Base-by-base conservation (phyloP, 2,113 vertebrate species). In the Platichthys stellatus region DNA sequence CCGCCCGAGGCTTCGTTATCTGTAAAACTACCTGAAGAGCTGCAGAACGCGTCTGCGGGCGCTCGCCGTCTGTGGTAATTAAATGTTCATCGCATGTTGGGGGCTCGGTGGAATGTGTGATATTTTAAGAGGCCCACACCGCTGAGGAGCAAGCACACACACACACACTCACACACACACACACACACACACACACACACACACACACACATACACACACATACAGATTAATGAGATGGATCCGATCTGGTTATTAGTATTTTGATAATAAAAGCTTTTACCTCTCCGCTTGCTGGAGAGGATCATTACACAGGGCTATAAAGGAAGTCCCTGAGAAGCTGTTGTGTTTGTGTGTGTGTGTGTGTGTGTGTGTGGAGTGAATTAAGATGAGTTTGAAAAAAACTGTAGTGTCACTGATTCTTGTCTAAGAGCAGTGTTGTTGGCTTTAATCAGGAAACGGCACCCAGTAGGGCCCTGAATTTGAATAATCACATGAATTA, bases 1-100 rank as follows among this genome's bases (percentile, higher is more conserved):
- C 62, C 40, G 81, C 81, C 71, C 20, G 51, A 76, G 79, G 79
- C 74, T 63, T 65, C 40, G 49, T 61, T 66, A 57, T 66, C 76
- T 67, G 35, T 64, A 35, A 65, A 76, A 58, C 67, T 62, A 66
- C 69, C 23, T 0, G 35, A 69, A 58, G 56, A 72, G 51, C 51
- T 11, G 5, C 56, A 68, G 38, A 72, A 75, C 61, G 38, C 17
- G 28, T 53, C 28, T 2, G 11, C 15, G 20, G 53, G 72, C 21
- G 47, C 47, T 11, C 38, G 47, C 49, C 20, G 24, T 74, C 43
- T 0, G 63, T 15, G 15, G 10, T 72, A 43, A 80, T 80, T 78
- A 68, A 75, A 68, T 54, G 38, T 60, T 68, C 11, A n/a, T 14
- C 1, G 13, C 18, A 6, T 67, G 24, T 64, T 51, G 68, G 65